These are phyloP conservation scores for Sula dactylatra DNA, from an alignment of 2,113 vertebrate genomes.

Conservation along the genomic window DNA sequence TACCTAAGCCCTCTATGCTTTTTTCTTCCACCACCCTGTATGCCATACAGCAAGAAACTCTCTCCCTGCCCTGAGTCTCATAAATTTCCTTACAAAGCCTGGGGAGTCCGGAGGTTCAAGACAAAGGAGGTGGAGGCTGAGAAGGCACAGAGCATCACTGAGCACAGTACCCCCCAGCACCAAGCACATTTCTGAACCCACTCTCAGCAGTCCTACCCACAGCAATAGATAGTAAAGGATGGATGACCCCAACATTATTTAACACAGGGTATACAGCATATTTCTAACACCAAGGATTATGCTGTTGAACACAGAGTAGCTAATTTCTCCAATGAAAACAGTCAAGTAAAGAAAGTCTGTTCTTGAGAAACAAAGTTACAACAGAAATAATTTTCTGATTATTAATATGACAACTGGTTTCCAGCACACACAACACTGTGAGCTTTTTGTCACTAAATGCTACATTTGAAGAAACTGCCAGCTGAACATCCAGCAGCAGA, in stretches of 20 bases:
- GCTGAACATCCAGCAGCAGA: neutral
- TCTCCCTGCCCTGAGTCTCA: neutral
- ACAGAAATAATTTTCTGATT: neutral
- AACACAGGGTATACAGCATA: neutral
- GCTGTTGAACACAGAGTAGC: neutral
- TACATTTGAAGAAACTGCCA: neutral
- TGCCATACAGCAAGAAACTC: neutral
- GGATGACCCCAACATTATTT: neutral
- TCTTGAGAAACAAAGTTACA: neutral
- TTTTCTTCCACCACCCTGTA: neutral
- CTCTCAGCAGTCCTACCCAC: neutral
- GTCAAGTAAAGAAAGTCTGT: neutral
- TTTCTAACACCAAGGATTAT: neutral
- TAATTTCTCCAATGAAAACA: neutral
- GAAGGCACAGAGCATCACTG: neutral
- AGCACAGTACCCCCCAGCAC: neutral
- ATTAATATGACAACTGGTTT: neutral
- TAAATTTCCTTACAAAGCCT: neutral
- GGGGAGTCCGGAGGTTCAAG: neutral
- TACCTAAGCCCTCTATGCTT: neutral
- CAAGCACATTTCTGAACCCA: fast-evolving
- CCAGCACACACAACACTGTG: fast-evolving
- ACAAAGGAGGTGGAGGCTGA: neutral
- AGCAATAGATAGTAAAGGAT: neutral
- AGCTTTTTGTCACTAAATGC: neutral